These are phyloP conservation scores for Noctilio leporinus DNA, from an alignment of 2,113 vertebrate genomes.

Conservation along the genomic window DNA sequence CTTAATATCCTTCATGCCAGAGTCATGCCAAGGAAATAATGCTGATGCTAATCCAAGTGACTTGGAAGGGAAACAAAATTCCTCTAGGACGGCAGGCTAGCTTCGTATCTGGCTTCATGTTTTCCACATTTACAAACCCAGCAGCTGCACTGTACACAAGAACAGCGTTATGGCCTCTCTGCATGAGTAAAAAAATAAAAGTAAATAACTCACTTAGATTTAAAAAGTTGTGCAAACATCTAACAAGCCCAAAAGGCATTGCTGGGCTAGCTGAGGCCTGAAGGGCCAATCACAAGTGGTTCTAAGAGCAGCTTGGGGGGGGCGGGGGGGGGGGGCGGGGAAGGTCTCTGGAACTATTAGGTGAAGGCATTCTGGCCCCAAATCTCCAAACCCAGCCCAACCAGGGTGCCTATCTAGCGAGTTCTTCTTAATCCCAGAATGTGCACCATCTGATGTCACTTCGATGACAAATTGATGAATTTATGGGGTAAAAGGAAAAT, in stretches of 20 bases:
- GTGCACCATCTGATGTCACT: neutral
- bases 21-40: conserved; percentile 46
- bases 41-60: conserved; percentile 34
- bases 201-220: neutral
- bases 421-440: neutral
- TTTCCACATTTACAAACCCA: neutral
- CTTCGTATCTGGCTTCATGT: neutral
- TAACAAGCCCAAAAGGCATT: neutral
- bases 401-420: neutral
- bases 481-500: neutral
- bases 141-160: neutral
- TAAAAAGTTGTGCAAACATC: neutral
- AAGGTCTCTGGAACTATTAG: neutral
- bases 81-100: neutral
- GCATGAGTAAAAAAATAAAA: neutral
- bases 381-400: neutral
- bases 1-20: conserved; percentile 18
- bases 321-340: neutral
- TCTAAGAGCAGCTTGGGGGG: neutral
- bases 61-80: conserved; percentile 46
- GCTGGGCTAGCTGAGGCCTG: neutral
- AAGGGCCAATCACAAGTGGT: neutral
- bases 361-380: neutral
- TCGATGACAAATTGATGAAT: neutral
- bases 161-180: neutral